A percentile compares a stretch with the other conserved stretches of the same genome.
Evolutionary conservation across 2,113 vertebrate species (phyloP).

Genomic region (Speoplatyrhinus poulsoni): DNA sequence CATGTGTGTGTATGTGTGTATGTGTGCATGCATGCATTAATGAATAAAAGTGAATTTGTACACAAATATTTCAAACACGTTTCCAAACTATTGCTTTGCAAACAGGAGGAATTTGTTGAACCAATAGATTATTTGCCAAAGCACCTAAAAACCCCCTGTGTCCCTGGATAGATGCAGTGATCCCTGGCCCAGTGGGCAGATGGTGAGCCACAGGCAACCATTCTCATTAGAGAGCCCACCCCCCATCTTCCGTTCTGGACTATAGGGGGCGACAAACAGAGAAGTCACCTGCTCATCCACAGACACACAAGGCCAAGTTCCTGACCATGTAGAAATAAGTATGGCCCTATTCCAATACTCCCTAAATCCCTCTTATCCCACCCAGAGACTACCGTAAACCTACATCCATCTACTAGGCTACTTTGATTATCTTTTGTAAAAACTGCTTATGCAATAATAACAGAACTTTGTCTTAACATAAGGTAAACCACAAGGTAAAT

Average conservation of each 20-base stretch:
- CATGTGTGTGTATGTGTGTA: neutral
- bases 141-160: slow-evolving; percentile 13
- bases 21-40: neutral
- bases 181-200: slow-evolving; percentile 59
- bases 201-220: slow-evolving; percentile 69
- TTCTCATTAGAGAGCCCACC: slow-evolving; percentile 44
- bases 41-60: no score
- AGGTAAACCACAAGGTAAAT: no score
- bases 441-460: no score
- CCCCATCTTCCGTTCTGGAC: slow-evolving; percentile 59
- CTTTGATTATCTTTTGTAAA: no score
- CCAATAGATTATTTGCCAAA: no score
- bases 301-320: slow-evolving; percentile 1
- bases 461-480: no score
- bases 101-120: no score
- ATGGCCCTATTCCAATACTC: slow-evolving; percentile 1
- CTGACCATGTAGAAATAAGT: slow-evolving; percentile 1
- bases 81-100: no score
- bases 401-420: no score
- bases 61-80: no score
- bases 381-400: neutral
- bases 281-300: slow-evolving; percentile 52
- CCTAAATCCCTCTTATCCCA: neutral
- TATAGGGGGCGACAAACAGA: slow-evolving; percentile 62
- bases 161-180: slow-evolving; percentile 33